Conservation (phyloP, 2,888 invertebrate genomes). For the Ennomos fuscantarius region DNA sequence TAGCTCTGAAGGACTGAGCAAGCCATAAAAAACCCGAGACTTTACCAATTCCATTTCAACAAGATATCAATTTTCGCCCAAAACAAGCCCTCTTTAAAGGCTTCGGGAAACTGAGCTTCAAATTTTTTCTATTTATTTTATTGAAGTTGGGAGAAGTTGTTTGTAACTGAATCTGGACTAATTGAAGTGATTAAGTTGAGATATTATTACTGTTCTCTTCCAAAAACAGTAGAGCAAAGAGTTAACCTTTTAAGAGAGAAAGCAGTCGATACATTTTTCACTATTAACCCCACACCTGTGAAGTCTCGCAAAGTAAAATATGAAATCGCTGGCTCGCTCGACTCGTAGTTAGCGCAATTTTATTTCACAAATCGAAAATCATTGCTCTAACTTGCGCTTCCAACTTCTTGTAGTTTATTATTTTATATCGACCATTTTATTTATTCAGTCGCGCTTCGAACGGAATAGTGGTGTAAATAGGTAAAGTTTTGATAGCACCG, state of each 20-base stretch:
- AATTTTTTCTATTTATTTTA: conserved; percentile 24
- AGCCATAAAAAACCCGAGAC: conserved; percentile 35
- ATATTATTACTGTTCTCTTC: no score
- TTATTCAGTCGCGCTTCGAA: conserved; percentile 35
- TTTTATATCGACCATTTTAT: conserved; percentile 55
- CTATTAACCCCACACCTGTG: conserved; percentile 16
- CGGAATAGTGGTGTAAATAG: neutral
- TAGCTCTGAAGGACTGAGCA: conserved; percentile 20
- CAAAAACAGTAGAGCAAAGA: no score
- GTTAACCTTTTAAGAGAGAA: no score
- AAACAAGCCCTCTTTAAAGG: conserved; percentile 29
- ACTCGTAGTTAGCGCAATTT: conserved; percentile 36
- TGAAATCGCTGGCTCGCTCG: conserved; percentile 22
- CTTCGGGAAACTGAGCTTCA: conserved; percentile 7
- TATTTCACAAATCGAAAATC: conserved; percentile 43
- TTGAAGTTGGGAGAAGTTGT: conserved; percentile 13
- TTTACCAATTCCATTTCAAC: conserved; percentile 34
- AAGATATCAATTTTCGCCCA: conserved; percentile 31
- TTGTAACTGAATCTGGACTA: conserved; percentile 16
- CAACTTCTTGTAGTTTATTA: conserved; percentile 46
- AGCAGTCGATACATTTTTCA: conserved; percentile 4
- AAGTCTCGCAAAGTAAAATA: conserved; percentile 29
- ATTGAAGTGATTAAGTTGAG: conserved; percentile 3
- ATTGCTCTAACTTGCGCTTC: conserved; percentile 37
- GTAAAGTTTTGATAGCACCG: no score